Evolutionary conservation across 2,113 vertebrate species (phyloP).

Genomic region (Chionodraco myersi): DNA sequence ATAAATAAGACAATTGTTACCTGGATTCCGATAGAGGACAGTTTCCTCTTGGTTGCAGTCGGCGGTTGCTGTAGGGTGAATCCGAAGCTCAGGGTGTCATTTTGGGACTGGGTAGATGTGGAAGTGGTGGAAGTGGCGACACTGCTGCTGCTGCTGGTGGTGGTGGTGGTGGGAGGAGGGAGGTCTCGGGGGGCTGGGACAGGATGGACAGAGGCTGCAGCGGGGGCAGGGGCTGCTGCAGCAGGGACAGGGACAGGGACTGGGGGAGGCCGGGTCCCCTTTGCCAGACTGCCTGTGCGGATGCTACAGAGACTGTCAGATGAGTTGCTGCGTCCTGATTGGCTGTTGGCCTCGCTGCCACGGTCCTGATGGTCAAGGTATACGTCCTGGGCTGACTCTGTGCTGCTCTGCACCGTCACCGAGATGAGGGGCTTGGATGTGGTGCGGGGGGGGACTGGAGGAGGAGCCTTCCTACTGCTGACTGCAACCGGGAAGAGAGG

Average conservation of each 20-base stretch:
- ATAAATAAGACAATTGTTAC: slow-evolving; percentile 74
- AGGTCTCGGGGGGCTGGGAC: slow-evolving; percentile 83
- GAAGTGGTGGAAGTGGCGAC: slow-evolving; percentile 52
- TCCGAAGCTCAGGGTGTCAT: slow-evolving; percentile 85
- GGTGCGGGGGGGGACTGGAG: slow-evolving; percentile 95
- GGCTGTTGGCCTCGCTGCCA: slow-evolving; percentile 95
- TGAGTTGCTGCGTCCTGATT: slow-evolving; percentile 96
- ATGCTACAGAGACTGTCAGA: slow-evolving; percentile 98
- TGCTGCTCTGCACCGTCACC: slow-evolving; percentile 98
- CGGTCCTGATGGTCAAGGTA: slow-evolving; percentile 96
- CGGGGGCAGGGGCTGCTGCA: slow-evolving; percentile 84
- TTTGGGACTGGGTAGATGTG: slow-evolving; percentile 67
- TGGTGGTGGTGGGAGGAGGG: slow-evolving; percentile 82
- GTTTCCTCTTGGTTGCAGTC: slow-evolving; percentile 90
- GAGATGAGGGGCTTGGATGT: slow-evolving; percentile 98
- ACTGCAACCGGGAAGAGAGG: slow-evolving; percentile 75
- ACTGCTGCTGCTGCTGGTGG: slow-evolving; percentile 11
- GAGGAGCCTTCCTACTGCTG: slow-evolving; percentile 94
- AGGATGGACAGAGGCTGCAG: slow-evolving; percentile 76
- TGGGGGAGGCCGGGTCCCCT: slow-evolving; percentile 86
- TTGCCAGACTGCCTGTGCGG: slow-evolving; percentile 89
- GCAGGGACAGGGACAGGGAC: slow-evolving; percentile 85
- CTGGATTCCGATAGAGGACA: slow-evolving; percentile 99
- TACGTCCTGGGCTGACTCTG: slow-evolving; percentile 96
- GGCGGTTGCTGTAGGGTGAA: slow-evolving; percentile 87